Percentiles rank a stretch among this genome's conserved stretches.
Evolutionary conservation across 2,113 vertebrate genomes (phyloP).

Genomic region (Edolisoma coerulescens): DNA sequence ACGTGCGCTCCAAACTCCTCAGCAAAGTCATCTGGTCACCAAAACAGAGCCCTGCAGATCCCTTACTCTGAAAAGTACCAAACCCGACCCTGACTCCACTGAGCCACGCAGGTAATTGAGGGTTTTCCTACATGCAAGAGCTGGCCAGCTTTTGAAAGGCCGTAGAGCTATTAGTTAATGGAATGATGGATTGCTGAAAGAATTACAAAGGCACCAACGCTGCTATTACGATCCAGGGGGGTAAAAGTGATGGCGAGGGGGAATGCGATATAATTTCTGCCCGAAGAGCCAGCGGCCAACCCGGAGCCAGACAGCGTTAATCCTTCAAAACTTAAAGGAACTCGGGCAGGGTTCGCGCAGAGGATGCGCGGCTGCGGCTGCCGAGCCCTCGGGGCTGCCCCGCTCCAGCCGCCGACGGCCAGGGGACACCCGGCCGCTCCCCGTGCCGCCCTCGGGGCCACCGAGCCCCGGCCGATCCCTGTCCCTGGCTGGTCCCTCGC

Average conservation of each 20-base stretch:
- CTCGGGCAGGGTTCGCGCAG: not conserved
- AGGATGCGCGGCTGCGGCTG: not conserved
- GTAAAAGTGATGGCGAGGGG: not conserved
- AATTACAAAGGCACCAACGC: not conserved
- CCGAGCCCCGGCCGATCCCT: not conserved
- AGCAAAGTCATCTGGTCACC: constrained; percentile 30
- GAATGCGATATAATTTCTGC: not conserved
- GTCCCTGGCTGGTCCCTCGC: not conserved
- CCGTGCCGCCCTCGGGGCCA: not conserved
- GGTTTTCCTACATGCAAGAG: not conserved
- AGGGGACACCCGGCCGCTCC: not conserved
- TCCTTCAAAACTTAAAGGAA: not conserved
- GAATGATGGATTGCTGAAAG: not conserved
- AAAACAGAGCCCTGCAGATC: not conserved
- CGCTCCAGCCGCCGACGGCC: not conserved
- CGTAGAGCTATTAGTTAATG: not conserved
- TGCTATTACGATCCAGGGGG: not conserved
- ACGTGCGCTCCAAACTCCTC: not conserved
- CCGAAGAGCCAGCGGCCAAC: not conserved
- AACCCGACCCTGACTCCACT: not conserved
- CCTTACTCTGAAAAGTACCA: not conserved
- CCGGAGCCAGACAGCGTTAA: not conserved
- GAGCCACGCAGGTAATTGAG: not conserved
- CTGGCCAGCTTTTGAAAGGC: not conserved
- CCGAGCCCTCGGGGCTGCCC: not conserved